A percentile compares a stretch with the other conserved stretches of the same genome.
These are phyloP conservation scores for Anagrus nilaparvatae DNA, from an alignment of 1,140 invertebrate species.

Conservation along the genomic window DNA sequence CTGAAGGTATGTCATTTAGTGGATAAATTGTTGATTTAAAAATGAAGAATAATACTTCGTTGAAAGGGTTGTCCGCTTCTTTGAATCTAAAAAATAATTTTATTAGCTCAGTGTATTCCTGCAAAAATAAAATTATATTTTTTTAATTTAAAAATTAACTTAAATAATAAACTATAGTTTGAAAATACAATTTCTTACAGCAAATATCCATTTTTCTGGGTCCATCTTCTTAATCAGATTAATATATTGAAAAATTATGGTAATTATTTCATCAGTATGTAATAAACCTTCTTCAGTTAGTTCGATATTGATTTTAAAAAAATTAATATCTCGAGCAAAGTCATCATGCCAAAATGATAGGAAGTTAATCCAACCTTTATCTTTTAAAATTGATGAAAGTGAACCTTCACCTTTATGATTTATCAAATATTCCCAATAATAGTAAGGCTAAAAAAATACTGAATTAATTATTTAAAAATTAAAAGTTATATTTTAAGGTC, in stretches of 20 bases:
- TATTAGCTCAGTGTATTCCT: conserved; percentile 73
- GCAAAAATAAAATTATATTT: too few relatives aligned
- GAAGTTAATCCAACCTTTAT: conserved; percentile 79
- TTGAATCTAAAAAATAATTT: conserved; percentile 81
- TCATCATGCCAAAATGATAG: conserved; percentile 67
- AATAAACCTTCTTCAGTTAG: conserved; percentile 83
- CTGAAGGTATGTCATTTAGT: conserved; percentile 68
- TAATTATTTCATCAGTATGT: conserved; percentile 77
- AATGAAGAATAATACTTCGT: conserved; percentile 58
- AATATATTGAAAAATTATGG: conserved; percentile 80
- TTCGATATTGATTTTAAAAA: conserved; percentile 81
- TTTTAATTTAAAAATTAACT: too few relatives aligned
- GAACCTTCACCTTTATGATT: conserved; percentile 94
- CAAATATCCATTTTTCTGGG: conserved; percentile 79
- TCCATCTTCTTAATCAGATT: conserved; percentile 66
- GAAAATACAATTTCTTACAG: conserved; percentile 29
- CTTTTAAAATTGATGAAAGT: conserved; percentile 77
- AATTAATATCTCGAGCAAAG: conserved; percentile 74
- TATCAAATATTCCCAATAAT: conserved; percentile 85
- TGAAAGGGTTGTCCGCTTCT: conserved; percentile 86
- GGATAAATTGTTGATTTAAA: conserved; percentile 51
- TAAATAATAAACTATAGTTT: too few relatives aligned
- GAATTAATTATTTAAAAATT: too few relatives aligned
- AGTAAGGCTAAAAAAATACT: conserved; percentile 56
- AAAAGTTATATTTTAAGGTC: too few relatives aligned